Evolutionary conservation across 92 coral and sea anemone genomes (phyloP).

Genomic region (Pocillopora grandis): DNA sequence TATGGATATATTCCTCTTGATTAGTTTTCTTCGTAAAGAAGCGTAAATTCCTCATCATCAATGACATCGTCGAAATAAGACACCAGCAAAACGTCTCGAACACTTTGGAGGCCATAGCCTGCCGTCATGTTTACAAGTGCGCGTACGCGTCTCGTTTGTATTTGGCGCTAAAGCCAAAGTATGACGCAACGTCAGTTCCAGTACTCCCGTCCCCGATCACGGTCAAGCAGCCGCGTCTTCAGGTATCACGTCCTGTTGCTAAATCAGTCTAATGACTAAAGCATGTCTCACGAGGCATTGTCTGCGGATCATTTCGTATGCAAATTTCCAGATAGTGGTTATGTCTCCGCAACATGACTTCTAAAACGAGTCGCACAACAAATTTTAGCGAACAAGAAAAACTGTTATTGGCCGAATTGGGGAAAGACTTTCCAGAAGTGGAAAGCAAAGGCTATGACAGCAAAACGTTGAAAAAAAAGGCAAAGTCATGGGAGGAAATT

Average conservation of each 20-base stretch:
- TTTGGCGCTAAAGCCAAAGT: conserved; percentile 37
- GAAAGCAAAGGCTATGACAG: too few relatives aligned
- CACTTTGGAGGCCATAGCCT: conserved; percentile 48
- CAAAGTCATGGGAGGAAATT: too few relatives aligned
- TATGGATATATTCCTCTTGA: conserved; percentile 23
- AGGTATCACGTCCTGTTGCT: conserved; percentile 37
- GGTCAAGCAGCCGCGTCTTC: conserved; percentile 19
- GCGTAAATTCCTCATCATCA: conserved; percentile 49
- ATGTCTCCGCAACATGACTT: too few relatives aligned
- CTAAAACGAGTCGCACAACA: too few relatives aligned
- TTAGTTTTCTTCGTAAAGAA: conserved; percentile 46
- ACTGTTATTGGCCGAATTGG: too few relatives aligned
- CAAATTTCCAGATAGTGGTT: too few relatives aligned
- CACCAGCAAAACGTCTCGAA: conserved; percentile 54
- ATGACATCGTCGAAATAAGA: conserved; percentile 43
- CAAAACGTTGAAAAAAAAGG: too few relatives aligned
- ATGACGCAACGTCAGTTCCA: conserved; percentile 29
- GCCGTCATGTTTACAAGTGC: conserved; percentile 15
- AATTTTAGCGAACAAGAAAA: too few relatives aligned
- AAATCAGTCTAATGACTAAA: conserved; percentile 4
- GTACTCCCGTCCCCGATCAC: conserved; percentile 38
- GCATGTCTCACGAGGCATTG: too few relatives aligned
- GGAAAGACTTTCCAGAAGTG: too few relatives aligned
- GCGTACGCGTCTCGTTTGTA: conserved; percentile 30
- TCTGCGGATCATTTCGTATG: too few relatives aligned